Evolutionary conservation across 2,888 invertebrate species (phyloP), one percentile per base, ranked within the genome.

Genomic region (Germaria angustata): DNA sequence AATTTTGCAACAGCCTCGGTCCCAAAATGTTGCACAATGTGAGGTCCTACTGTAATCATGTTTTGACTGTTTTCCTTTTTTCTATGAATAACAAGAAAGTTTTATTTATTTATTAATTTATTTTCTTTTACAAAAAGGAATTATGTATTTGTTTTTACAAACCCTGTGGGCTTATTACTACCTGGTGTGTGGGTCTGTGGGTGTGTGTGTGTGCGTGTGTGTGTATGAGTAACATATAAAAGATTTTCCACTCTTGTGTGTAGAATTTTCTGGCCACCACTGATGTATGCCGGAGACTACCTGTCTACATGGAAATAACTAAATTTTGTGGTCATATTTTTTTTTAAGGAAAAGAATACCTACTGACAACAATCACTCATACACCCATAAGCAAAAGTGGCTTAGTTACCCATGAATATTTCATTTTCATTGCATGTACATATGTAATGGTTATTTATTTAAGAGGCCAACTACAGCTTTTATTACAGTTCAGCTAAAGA

Each of bases 241-340:
- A 15, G 13, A 17, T 36, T 68, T 39, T 36, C 20, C 36, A 24
- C 9, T 28, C 11, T 20, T 32, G 15, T 13, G 28, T 32, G 51
- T 34, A 41, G n/a, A 57, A 34, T 59, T 49, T 68, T 41, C 59
- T 79, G 22, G 59, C 36, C 32, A 66, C 24, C 46, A 66, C 71
- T 61, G 22, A 46, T 69, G 20, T 61, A 46, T 61, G 53, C 69
- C 82, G 84, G 82, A 82, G 85, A 85, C 85, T 78, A 82, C 68
- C 79, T 84, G 85, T 82, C 84, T 85, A 76, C 78, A 59, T 84
- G 82, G 68, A 80, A 76, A 76, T 55, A 75, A 53, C 41, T 36
- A 65, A 36, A 2, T 73, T 75, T 78, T 57, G 20, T 63, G 22
- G 39, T 51, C 39, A 1, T 11, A n/a, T 68, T 0, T 41, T 44